Evolutionary conservation across 2,888 invertebrate genomes (phyloP), one percentile per base, ranked within the genome.

Genomic region (Synanthedon vespiformis): DNA sequence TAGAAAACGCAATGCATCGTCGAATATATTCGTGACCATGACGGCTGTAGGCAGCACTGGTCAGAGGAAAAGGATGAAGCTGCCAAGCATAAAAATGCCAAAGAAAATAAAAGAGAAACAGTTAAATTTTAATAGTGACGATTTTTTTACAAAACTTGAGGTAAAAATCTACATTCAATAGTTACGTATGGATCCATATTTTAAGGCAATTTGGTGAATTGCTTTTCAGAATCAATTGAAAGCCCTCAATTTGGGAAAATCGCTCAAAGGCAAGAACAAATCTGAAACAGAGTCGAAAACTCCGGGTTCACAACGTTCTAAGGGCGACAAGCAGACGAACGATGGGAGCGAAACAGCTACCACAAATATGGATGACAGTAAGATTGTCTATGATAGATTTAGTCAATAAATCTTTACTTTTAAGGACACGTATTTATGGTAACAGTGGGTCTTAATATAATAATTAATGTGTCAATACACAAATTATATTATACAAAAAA

Each of bases 111-210:
- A 64, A 50, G 70, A 79, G 16, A 73, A 72, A 53, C 60, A 65
- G 2, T 52, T 72, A 27, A 57, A 62, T 10, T 72, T 75, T 56
- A 72, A 84, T 53, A 74, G 70, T 54, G 80, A 80, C 44, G 78
- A 72, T 49, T 87, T 88, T 61, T 86, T 88, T 68, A 74, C 65
- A 57, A 83, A 74, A 52, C 72, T 88, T 53, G 88, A 88, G 87
- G 88, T 88, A 71, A 41, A 12, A 34, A 34, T 34, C 2, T 34
- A 34, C 34, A 34, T 34, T 6, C 34, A 34, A 34, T 34, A 34
- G 34, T 5, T 1, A 4, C 4, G 40, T 40, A 14, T 13, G 12
- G 10, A 51, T 34, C 16, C 40, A 41, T 41, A 12, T 41, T 41
- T 8, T 27, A 27, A 27, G 6, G 27, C 27, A 6, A 2, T 54